A percentile compares a stretch with the other conserved stretches of the same genome.
phyloP scores from a whole-genome alignment of 1,140 invertebrate species.

The Calephelis virginiensis region DNA sequence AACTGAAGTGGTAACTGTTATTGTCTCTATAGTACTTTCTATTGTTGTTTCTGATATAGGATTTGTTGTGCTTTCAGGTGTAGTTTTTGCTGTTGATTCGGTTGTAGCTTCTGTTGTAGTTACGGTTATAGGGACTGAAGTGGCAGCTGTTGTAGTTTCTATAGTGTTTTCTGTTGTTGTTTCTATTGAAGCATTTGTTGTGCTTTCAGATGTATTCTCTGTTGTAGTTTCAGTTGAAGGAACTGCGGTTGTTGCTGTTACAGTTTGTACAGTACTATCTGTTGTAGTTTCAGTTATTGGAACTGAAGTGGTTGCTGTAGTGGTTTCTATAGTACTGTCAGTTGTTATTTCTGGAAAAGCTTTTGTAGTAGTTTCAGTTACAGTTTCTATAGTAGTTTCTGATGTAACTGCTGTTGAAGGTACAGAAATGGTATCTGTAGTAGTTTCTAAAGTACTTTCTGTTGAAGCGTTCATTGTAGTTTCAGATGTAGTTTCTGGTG shows the following conservation, averaged over 20 bases:
- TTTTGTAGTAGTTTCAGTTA: slow-evolving; percentile 3
- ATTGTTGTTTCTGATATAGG: slow-evolving; percentile 5
- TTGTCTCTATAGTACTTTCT: neutral
- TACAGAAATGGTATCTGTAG: neutral
- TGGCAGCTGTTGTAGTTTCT: neutral
- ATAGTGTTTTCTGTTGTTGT: slow-evolving; percentile 11
- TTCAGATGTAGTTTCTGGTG: slow-evolving; percentile 11
- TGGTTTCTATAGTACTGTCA: neutral
- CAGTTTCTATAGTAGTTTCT: neutral
- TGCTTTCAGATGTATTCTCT: neutral
- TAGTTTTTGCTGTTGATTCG: neutral
- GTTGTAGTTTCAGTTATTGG: neutral
- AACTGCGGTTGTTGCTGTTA: too few relatives aligned
- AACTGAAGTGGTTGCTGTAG: too few relatives aligned
- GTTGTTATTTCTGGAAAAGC: neutral
- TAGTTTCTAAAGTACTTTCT: neutral
- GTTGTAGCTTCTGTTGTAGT: neutral
- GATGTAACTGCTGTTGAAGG: too few relatives aligned
- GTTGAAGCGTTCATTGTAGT: slow-evolving; percentile 8
- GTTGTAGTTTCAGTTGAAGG: neutral
- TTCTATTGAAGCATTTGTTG: slow-evolving; percentile 3
- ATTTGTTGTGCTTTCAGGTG: slow-evolving; percentile 7
- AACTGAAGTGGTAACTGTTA: neutral
- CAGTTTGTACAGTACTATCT: neutral
- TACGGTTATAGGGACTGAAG: slow-evolving; percentile 2